Evolutionary conservation across 2,797 vertebrate species (phyloP), one percentile per base, ranked within the genome.

Genomic region (Parotocinclus haroldoi): DNA sequence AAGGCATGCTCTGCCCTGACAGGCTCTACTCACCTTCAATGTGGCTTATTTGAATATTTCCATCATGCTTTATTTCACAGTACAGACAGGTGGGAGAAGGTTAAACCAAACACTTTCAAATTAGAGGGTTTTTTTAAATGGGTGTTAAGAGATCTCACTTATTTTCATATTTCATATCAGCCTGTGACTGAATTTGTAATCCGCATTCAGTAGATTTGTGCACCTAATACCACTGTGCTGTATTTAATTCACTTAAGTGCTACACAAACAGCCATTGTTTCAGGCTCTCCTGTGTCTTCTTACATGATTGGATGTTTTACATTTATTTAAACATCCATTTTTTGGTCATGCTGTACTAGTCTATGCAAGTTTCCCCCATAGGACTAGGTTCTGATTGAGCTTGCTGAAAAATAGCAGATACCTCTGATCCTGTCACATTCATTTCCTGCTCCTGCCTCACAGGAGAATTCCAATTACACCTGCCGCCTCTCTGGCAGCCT

Each of bases 391-490:
- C 67, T 79, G 78, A 80, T 76, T 78, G 76, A 77, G 76, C 78
- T 76, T 69, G 58, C 75, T 66, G 66, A 13, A 59, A 69, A 74
- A 72, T 69, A 66, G 55, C 68, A 71, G 57, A 74, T 74, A 73
- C 66, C 57, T 80, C 74, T 78, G 77, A 78, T 81, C 76, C 77
- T 66, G 76, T 82, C 78, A 76, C 75, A 78, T 80, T 79, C 62
- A 79, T 79, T 80, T 80, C 77, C 80, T 76, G 75, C 72, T 74
- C 65, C 53, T 72, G 69, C 76, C 67, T 71, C 69, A 74, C 57
- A 71, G 63, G 68, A 79, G 72, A 79, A 79, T 80, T 83, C 68
- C 74, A 79, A 80, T 80, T 77, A 77, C 78, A 77, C 75, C 78
- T 76, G 72, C 70, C 49, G 53, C 48, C 69, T 72, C 60, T 46